Percentiles rank a stretch among this genome's conserved stretches.
Conservation (phyloP, 2,113 vertebrate genomes). For the Pantherophis guttatus region DNA sequence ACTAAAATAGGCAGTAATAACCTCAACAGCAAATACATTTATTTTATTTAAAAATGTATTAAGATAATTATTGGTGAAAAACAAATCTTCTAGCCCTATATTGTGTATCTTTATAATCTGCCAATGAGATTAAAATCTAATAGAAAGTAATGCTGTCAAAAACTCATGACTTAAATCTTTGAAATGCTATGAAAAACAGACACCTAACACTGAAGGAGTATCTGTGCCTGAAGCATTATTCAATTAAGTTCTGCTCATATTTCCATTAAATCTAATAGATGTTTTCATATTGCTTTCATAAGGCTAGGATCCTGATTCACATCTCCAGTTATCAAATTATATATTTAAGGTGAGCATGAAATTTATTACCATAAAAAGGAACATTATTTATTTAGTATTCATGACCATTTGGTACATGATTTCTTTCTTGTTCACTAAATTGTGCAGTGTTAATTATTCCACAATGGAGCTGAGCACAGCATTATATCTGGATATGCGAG, state of each 20-base stretch:
- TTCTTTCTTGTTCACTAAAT: constrained; percentile 4
- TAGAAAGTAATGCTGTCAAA: neutral
- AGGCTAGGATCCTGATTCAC: neutral
- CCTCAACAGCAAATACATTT: neutral
- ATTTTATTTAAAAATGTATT: neutral
- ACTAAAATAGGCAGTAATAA: neutral
- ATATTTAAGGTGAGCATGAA: neutral
- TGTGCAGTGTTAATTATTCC: constrained; percentile 9
- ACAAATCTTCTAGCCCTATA: neutral
- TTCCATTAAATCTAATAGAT: neutral
- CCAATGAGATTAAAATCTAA: constrained; percentile 11
- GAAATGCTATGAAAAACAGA: constrained; percentile 4
- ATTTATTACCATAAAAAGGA: neutral
- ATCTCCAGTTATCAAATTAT: neutral
- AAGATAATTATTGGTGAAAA: neutral
- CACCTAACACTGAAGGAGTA: neutral
- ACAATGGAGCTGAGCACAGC: neutral
- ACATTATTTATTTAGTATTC: constrained; percentile 8
- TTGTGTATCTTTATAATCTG: neutral
- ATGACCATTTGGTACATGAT: neutral
- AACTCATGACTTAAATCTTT: neutral
- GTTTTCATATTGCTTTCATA: neutral
- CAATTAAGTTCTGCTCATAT: neutral
- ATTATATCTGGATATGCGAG: neutral
- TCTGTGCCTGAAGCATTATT: neutral